A percentile compares a stretch with the other conserved stretches of the same genome.
Evolutionary conservation across 2,113 vertebrate genomes (phyloP).

Genomic region (Ctenomys sociabilis): DNA sequence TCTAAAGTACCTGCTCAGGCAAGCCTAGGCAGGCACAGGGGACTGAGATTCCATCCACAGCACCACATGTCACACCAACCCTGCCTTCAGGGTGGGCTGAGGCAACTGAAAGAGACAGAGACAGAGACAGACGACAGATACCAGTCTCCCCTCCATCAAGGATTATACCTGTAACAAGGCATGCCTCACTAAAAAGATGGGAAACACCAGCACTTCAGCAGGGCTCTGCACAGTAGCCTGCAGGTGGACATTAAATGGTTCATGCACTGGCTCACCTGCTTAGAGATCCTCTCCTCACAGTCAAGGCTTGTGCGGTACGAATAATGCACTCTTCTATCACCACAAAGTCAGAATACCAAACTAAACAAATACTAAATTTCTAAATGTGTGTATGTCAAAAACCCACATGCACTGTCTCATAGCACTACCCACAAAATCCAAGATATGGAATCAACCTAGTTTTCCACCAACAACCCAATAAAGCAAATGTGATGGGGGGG

Average conservation of each 20-base stretch:
- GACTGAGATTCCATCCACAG: no score
- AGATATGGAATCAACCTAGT: background rate
- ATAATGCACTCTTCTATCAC: background rate
- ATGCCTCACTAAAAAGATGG: background rate
- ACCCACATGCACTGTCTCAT: background rate
- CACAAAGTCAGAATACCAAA: background rate
- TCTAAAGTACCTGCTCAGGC: no score
- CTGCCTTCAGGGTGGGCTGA: no score
- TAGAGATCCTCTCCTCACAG: background rate
- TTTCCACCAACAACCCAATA: background rate
- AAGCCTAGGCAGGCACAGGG: no score
- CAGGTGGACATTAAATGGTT: background rate
- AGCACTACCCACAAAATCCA: background rate
- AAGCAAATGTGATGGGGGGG: background rate
- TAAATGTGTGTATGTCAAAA: background rate
- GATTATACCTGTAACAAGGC: background rate
- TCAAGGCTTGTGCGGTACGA: background rate
- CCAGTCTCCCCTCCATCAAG: background rate
- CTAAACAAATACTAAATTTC: slow-evolving; percentile 15
- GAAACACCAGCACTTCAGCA: background rate
- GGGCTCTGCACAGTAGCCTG: background rate
- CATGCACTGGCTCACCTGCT: background rate
- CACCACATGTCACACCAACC: no score
- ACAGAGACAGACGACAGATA: background rate
- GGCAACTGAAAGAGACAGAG: no score